Evolutionary conservation across 2,113 vertebrate species (phyloP), one percentile per base, ranked within the genome.

Genomic region (Caranx melampygus): DNA sequence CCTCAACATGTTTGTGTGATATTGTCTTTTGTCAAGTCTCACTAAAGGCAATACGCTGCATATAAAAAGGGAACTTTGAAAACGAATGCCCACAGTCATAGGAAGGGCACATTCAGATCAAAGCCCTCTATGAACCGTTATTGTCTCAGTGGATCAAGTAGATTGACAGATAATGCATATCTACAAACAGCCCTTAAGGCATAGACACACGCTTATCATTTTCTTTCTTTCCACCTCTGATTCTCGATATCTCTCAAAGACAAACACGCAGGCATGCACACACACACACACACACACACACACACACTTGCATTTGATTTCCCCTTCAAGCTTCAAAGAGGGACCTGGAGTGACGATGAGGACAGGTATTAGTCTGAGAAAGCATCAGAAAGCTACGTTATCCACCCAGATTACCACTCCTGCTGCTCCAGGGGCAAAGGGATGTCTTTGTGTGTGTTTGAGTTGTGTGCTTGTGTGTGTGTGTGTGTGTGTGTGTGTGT

Each of bases 321-420:
- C 75, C 64, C 84, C 72, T 85, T 77, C 65, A 73, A 82, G 87
- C 80, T 85, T 87, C 79, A 84, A 85, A 90, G 75, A 69, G 55
- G 31, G 71, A 83, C 72, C 78, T 63, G 62, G 58, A 84, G 78
- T 86, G 82, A 88, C 47, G 31, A 68, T 20, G 82, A 77, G 80
- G 75, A 88, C 59, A 73, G 52, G 83, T 67, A 82, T 90, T 87
- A 81, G 86, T 87, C 65, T 76, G 58, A 65, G 33, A 70, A 86
- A 73, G 63, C 81, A 86, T 84, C 69, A 74, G 81, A 82, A 84
- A 75, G 69, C 71, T 71, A 26, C n/a, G 67, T 84, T 87, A 87
- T 88, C 81, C 83, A 44, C 64, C 66, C 66, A 85, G 83, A 89
- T 91, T 86, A 89, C 69, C 51, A 60, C 69, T 82, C 80, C 82